Percentiles rank a stretch among this genome's conserved stretches.
Evolutionary conservation across 2,888 invertebrate species (phyloP).

Genomic region (Prenolepis imparis): DNA sequence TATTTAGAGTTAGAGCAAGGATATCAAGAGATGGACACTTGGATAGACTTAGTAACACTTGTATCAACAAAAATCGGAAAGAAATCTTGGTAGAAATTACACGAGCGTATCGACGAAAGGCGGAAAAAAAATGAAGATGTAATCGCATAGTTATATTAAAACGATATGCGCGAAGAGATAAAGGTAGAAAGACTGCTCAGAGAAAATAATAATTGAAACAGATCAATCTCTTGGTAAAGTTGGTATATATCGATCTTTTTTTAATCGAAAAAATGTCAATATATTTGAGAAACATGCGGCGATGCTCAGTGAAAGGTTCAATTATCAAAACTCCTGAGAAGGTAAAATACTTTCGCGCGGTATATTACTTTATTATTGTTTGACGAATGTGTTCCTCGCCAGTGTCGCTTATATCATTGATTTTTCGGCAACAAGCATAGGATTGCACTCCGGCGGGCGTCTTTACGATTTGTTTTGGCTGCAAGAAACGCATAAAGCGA

Average conservation of each 20-base stretch:
- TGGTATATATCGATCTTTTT: background rate
- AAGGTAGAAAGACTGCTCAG: background rate
- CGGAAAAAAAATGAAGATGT: background rate
- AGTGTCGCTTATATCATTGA: conserved; percentile 67
- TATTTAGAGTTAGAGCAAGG: conserved; percentile 35
- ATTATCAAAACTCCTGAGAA: background rate
- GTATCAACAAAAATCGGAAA: conserved; percentile 58
- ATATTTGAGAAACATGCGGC: background rate
- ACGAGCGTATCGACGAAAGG: background rate
- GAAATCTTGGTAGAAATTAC: conserved; percentile 49
- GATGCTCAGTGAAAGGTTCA: background rate
- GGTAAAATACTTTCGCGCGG: background rate
- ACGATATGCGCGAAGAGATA: background rate
- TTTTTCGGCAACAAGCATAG: conserved; percentile 74
- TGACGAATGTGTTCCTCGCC: background rate
- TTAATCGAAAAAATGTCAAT: background rate
- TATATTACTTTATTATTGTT: conserved; percentile 10
- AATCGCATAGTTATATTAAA: background rate
- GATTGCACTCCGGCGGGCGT: conserved; percentile 75
- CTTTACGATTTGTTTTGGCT: conserved; percentile 84
- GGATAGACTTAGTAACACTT: conserved; percentile 49
- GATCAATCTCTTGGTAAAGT: background rate
- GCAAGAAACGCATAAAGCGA: conserved; percentile 72
- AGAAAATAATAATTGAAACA: background rate
- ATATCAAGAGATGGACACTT: conserved; percentile 56